Evolutionary conservation across 1,140 invertebrate species (phyloP), one percentile per base, ranked within the genome.

Genomic region (Octopus bimaculoides): DNA sequence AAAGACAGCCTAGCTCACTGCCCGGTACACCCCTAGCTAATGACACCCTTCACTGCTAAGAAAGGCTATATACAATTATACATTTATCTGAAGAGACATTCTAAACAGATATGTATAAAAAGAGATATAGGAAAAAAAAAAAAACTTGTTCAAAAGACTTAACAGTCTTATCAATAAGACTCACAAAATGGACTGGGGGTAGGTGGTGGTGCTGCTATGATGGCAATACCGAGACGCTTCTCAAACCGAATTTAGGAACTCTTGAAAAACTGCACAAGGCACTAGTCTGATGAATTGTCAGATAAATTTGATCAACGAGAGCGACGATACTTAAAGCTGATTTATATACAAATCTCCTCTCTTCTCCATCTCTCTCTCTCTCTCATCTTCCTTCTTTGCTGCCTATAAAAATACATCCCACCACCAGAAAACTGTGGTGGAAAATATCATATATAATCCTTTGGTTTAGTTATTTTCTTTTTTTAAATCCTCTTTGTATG

Each of bases 361-460:
- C 66, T 20, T 20, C 66, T 20, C 66, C 66, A 41, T 71, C 17
- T 20, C 17, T 12, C 17, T 20, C 66, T 20, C 66, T 20, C 66
- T n/a, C 9, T n/a, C 66, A 14, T 20, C 66, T 20, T 20, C 66
- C 26, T 20, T 71, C 66, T 14, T 71, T 71, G 66, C 66, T 71
- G 66, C 66, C 66, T 71, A 71, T 71, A 71, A 71, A 71, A 71
- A 71, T 71, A 71, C 66, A 17, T 71, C 26, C 66, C 66, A 71
- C 66, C 66, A n/a, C 66, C 3, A 41, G 26, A 41, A 41, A 41
- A 41, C 66, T 71, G 26, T 71, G 66, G 66, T 14, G 66, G 66
- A 71, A 71, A 71, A 41, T 41, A 41, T 41, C 26, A 41, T 41
- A 41, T 41, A 41, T 41, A 41, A 2, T 41, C 26, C 26, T 41